Base-by-base conservation (phyloP, 1,140 invertebrate genomes). In the Drosophila fuyamai region DNA sequence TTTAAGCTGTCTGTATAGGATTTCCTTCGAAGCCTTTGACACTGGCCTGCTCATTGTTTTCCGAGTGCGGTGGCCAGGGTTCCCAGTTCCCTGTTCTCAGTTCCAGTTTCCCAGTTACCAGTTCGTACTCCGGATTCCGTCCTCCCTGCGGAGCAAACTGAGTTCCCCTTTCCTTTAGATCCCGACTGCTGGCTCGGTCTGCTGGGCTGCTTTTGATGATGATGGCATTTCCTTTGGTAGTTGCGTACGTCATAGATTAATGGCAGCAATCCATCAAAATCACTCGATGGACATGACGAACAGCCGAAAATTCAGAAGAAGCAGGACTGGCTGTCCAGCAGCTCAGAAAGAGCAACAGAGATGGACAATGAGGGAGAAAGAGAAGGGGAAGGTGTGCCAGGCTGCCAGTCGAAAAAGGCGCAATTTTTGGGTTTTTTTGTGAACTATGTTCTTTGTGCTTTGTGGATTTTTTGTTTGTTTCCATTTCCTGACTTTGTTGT, bases 201-300 rank as follows among this genome's bases (percentile, higher is more conserved):
- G 51, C 55, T 79, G 88, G 66, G 86, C 66, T 90, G 88, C 83
- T 85, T 89, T 89, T 89, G 84, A 89, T 89, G 84, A 89, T 89
- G 84, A 89, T 90, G 86, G 86, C 84, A 91, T 91, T 91, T 91
- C 81, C 89, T 91, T 91, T 85, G 89, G 81, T 92, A 92, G 89
- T 92, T 86, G 91, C 81, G 90, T 92, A 92, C 90, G 91, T 92
- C 91, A 92, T 92, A 92, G 91, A 92, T 92, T 92, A 92, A 92
- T 92, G 91, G 80, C 90, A 86, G 92, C 91, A 84, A 92, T 92
- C 82, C 91, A 92, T 92, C 91, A 92, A 90, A 92, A 92, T 92
- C 91, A 92, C 90, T 92, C 89, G 89, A 91, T 92, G 91, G 89
- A 92, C 91, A 92, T 89, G 86, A 92, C 85, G 84, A 92, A 76